Conservation (phyloP, 1,140 invertebrate species). For the Penaeus japonicus region DNA sequence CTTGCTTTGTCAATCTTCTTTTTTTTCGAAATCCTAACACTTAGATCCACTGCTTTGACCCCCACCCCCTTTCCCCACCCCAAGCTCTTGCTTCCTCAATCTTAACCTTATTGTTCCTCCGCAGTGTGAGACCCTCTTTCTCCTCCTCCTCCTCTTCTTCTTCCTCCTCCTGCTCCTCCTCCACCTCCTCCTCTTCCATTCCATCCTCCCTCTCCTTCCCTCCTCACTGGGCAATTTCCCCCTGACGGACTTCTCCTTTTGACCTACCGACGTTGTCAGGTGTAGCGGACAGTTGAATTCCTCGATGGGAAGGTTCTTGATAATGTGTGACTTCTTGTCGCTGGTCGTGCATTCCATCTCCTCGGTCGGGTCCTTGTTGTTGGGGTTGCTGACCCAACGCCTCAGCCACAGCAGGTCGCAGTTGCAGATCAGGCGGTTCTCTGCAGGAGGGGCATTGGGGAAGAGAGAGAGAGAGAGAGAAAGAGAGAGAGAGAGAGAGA, state of each 20-base stretch:
- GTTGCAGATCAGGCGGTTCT: conserved; percentile 86
- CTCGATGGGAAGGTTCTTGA: conserved; percentile 24
- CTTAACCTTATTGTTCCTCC: background rate
- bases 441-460: conserved; percentile 65
- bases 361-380: conserved; percentile 36
- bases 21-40: too few relatives aligned
- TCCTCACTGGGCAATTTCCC: background rate
- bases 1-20: too few relatives aligned
- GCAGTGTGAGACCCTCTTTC: background rate
- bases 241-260: background rate
- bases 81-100: too few relatives aligned
- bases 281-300: conserved; percentile 35
- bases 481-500: conserved; percentile 13
- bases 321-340: conserved; percentile 31
- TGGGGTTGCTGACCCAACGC: conserved; percentile 71
- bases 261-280: too few relatives aligned
- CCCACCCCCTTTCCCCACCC: too few relatives aligned
- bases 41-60: too few relatives aligned
- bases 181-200: background rate
- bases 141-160: too few relatives aligned
- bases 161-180: background rate
- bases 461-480: background rate
- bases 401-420: conserved; percentile 88
- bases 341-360: background rate
- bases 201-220: too few relatives aligned